Evolutionary conservation across 2,113 vertebrate species (phyloP), one percentile per base, ranked within the genome.

Genomic region (Todiramphus saurophagus): DNA sequence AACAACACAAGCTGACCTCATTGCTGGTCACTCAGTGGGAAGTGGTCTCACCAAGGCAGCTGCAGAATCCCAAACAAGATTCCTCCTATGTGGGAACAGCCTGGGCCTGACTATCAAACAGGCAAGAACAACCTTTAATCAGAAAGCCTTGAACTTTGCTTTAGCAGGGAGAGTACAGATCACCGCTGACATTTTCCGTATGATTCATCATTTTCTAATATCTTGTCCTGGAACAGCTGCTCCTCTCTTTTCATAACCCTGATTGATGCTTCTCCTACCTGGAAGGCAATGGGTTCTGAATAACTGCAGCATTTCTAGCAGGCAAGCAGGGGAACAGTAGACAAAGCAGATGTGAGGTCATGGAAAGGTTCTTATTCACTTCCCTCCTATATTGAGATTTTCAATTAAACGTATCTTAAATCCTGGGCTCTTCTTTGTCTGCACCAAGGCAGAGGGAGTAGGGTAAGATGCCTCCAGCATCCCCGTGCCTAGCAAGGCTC

Each of bases 251-350:
- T 72, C 33, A 35, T 31, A 6, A 41, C 8, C 72, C 78, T 94
- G 89, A 95, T 66, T 56, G 91, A 94, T 90, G 79, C 79, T 48
- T 72, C 70, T 59, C 68, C 25, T 7, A 62, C 83, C 94, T 76
- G 96, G 9, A 25, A 72, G 70, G 60, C 12, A n/a, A 41, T 0
- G 11, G 70, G 48, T 12, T 46, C 33, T 3, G 44, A 23, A 24
- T 9, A 73, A 31, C 23, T 3, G 1, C 72, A 41, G 80, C 0
- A 1, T 64, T 83, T 60, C 70, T 84, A 79, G 9, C 58, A 33
- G 62, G 28, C 8, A 7, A 3, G 51, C 18, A 41, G 21, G 17
- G 44, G 4, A 64, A 30, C 15, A 20, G 81, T 3, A 16, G 18
- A 1, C 51, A 24, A 72, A 39, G 60, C 50, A n/a, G 21, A 7